Evolutionary conservation across 1,140 invertebrate species (phyloP).

Genomic region (Meloidogyne exigua): DNA sequence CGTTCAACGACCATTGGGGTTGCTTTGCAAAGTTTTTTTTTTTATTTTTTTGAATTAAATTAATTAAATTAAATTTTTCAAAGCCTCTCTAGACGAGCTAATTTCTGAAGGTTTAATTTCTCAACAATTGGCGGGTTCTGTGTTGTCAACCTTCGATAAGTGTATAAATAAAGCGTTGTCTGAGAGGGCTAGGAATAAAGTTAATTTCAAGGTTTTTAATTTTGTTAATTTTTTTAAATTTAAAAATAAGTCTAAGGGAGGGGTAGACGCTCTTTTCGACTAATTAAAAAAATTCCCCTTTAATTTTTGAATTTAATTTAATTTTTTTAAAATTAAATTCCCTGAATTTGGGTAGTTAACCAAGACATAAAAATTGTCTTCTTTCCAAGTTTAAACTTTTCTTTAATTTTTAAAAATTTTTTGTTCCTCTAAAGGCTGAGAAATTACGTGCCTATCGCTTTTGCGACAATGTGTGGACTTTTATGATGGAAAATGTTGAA

Average conservation of each 20-base stretch:
- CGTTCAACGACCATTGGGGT: conserved; percentile 94
- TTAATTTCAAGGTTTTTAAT: conserved; percentile 51
- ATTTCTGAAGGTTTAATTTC: conserved; percentile 94
- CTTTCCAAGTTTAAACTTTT: no score
- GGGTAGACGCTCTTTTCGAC: no score
- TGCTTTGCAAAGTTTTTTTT: conserved; percentile 76
- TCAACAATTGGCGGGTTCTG: conserved; percentile 82
- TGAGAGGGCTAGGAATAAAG: conserved; percentile 55
- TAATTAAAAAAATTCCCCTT: no score
- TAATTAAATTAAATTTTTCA: neutral
- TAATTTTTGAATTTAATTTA: no score
- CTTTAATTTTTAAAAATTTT: no score
- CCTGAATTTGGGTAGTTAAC: no score
- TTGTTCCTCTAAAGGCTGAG: conserved; percentile 71
- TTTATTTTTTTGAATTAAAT: neutral
- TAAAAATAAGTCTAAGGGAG: neutral
- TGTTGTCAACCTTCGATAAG: conserved; percentile 92
- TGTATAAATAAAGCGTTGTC: conserved; percentile 90
- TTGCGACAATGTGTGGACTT: conserved; percentile 99
- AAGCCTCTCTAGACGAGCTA: conserved; percentile 77
- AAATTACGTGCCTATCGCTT: conserved; percentile 97
- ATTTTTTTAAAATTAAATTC: no score
- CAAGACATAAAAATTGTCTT: no score
- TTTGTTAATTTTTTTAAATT: conserved; percentile 22
- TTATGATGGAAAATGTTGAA: conserved; percentile 95